These are phyloP conservation scores for Actinia tenebrosa DNA, from an alignment of 64 coral and sea anemone species.

Conservation along the genomic window DNA sequence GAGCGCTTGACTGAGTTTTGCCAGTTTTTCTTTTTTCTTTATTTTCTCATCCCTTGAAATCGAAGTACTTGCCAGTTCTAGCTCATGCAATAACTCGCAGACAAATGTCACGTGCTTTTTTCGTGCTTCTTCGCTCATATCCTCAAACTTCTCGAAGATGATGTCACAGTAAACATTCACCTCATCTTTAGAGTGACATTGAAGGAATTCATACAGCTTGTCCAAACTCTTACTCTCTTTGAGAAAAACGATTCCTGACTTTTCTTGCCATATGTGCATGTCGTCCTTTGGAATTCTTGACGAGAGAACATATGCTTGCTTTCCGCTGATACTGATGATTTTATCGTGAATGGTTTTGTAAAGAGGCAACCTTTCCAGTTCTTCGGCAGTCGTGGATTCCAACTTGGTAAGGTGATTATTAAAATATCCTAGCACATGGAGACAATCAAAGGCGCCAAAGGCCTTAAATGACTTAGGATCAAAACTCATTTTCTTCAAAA, in stretches of 20 bases:
- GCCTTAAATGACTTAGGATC: not conserved
- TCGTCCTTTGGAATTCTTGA: conserved; percentile 5
- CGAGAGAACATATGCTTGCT: conserved; percentile 18
- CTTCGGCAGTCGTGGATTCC: not conserved
- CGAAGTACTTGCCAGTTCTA: not conserved
- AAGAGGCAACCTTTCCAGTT: conserved; percentile 22
- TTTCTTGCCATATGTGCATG: not conserved
- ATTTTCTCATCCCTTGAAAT: not conserved
- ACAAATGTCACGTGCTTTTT: conserved; percentile 19
- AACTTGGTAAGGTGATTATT: not conserved
- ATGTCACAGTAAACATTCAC: conserved; percentile 22
- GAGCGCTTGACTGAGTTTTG: not conserved
- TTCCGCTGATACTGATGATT: not conserved
- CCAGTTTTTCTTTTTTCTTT: too few species aligned
- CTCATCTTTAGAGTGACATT: not conserved
- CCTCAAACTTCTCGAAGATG: conserved; percentile 2
- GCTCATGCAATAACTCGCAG: not conserved
- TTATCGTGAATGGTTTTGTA: not conserved
- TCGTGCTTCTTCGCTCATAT: conserved; percentile 7
- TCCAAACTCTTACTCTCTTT: not conserved
- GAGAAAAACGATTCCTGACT: conserved; percentile 1
- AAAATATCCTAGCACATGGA: conserved; percentile 12
- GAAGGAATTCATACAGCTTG: not conserved
- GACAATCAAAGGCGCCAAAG: not conserved
- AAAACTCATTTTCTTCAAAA: not conserved